A percentile compares a stretch with the other conserved stretches of the same genome.
Evolutionary conservation across 2,797 vertebrate genomes (phyloP).

Genomic region (Momotus momota): DNA sequence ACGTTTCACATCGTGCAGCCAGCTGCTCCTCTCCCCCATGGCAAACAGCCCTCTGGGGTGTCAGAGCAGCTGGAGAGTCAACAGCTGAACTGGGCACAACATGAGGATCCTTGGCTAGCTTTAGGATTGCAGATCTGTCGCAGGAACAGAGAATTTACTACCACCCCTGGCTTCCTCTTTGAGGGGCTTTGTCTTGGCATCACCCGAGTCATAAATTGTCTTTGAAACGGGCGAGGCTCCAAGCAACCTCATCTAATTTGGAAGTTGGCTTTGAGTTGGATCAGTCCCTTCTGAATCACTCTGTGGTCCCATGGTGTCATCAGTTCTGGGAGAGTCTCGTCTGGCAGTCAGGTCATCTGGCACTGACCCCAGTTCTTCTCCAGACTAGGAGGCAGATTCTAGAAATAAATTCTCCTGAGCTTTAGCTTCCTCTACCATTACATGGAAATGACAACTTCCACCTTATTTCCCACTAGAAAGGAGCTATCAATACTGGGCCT

Average conservation of each 20-base stretch:
- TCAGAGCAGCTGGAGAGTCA: background rate
- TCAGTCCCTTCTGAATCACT: background rate
- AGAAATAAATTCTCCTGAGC: background rate
- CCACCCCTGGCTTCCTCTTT: background rate
- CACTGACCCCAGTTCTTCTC: background rate
- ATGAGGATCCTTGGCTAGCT: background rate
- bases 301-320: background rate
- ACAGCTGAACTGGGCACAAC: background rate
- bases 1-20: background rate
- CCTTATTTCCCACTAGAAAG: background rate
- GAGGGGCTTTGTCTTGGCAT: background rate
- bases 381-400: background rate
- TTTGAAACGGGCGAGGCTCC: background rate
- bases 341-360: background rate
- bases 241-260: background rate
- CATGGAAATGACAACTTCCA: background rate
- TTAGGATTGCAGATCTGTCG: background rate
- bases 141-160: background rate
- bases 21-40: slow-evolving; percentile 44
- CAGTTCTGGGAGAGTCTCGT: background rate
- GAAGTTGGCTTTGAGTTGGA: background rate
- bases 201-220: background rate
- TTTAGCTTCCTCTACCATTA: background rate
- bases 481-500: background rate
- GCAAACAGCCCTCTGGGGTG: slow-evolving; percentile 2